Evolutionary conservation across 2,113 vertebrate species (phyloP).

Genomic region (Prionailurus viverrinus): DNA sequence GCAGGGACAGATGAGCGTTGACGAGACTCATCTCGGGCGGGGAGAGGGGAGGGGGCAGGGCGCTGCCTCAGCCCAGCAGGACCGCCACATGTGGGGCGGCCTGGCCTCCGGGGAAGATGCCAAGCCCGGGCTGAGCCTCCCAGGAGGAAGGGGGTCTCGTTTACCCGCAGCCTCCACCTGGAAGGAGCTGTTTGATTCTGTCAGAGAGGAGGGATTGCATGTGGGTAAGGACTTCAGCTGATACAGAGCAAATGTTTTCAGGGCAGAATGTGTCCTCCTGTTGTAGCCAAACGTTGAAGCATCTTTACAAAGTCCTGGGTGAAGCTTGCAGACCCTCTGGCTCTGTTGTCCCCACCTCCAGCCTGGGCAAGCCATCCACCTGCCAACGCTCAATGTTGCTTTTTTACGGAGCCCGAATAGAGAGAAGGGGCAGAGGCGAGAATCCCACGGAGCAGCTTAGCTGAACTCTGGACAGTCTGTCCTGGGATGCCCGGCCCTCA

Average conservation of each 20-base stretch:
- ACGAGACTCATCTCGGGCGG: neutral
- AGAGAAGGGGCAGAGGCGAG: neutral
- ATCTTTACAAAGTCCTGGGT: neutral
- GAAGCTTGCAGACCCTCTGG: neutral
- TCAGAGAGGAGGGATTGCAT: neutral
- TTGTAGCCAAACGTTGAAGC: neutral
- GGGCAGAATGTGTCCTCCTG: neutral
- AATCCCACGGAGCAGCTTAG: neutral
- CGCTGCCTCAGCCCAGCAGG: neutral
- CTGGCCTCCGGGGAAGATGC: no score
- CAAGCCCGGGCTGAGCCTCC: no score
- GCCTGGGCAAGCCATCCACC: neutral
- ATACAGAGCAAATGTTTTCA: neutral
- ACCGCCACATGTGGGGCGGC: no score
- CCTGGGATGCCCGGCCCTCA: neutral
- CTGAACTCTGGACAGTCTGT: neutral
- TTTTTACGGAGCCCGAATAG: neutral
- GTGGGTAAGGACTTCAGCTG: neutral
- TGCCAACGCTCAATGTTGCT: neutral
- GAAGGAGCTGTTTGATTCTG: neutral
- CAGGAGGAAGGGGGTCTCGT: neutral
- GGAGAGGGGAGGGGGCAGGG: neutral
- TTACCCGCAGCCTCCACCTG: neutral
- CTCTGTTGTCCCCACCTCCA: no score
- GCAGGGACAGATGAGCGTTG: neutral